These are phyloP conservation scores for Harpagifer antarcticus DNA, from an alignment of 2,797 vertebrate species.

Conservation along the genomic window DNA sequence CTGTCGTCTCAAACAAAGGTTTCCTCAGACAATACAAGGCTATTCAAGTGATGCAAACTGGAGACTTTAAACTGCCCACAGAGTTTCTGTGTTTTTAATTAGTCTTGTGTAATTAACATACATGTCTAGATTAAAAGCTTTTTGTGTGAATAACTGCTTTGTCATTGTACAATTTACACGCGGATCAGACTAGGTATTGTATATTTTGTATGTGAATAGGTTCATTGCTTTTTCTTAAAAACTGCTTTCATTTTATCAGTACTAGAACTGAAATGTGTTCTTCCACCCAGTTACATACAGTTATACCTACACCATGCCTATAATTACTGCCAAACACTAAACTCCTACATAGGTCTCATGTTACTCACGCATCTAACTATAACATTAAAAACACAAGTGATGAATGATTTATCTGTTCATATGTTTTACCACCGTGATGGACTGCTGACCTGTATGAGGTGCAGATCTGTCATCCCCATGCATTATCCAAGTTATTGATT, in stretches of 20 bases:
- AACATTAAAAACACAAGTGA: not conserved
- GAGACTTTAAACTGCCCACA: constrained; percentile 28
- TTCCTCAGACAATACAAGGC: constrained; percentile 29
- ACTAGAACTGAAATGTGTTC: not conserved
- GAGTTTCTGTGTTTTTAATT: constrained; percentile 34
- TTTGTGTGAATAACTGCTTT: no score
- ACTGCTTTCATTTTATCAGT: not conserved
- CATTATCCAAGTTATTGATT: constrained; percentile 42
- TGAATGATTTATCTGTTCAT: not conserved
- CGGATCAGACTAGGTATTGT: no score
- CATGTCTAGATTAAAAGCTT: constrained; percentile 7
- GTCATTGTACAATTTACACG: no score
- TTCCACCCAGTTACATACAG: not conserved
- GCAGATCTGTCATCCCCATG: constrained; percentile 32
- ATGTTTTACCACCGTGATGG: not conserved
- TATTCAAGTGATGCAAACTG: constrained; percentile 19
- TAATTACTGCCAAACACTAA: no score
- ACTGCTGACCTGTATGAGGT: not conserved
- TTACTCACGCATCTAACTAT: no score
- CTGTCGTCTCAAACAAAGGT: constrained; percentile 10
- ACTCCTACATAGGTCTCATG: no score
- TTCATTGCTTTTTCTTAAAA: no score
- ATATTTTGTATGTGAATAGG: no score
- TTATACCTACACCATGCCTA: no score
- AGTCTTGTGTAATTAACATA: constrained; percentile 18